These are phyloP conservation scores for Lucilia cuprina DNA, from an alignment of 1,140 invertebrate genomes.

Conservation along the genomic window DNA sequence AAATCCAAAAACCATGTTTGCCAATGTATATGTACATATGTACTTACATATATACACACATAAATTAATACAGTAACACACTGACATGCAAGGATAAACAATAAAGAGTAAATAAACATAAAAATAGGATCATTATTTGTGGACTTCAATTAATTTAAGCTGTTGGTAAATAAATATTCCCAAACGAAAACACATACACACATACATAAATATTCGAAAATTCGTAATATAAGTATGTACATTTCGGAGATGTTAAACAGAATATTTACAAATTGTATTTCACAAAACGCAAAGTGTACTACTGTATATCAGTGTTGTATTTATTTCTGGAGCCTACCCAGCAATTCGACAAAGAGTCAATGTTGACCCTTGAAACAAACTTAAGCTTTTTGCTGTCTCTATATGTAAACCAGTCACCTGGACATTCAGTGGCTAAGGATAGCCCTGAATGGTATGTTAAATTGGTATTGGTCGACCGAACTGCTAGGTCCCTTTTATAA, in stretches of 20 bases:
- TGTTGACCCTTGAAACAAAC: no score
- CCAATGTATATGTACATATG: neutral
- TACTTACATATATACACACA: neutral
- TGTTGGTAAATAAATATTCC: constrained; percentile 7
- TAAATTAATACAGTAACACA: neutral
- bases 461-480: no score
- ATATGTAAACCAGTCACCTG: no score
- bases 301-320: no score
- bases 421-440: no score
- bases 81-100: neutral
- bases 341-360: no score
- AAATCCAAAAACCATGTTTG: neutral
- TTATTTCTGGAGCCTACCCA: no score
- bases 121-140: neutral
- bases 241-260: neutral
- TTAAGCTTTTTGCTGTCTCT: no score
- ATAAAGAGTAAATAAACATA: neutral
- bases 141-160: constrained; percentile 14
- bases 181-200: neutral
- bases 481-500: no score
- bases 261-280: no score
- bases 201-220: neutral
- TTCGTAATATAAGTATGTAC: neutral
- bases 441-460: no score
- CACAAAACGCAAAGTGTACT: no score